A percentile compares a stretch with the other conserved stretches of the same genome.
Evolutionary conservation across 2,113 vertebrate species (phyloP).

Genomic region (Smithornis capensis): DNA sequence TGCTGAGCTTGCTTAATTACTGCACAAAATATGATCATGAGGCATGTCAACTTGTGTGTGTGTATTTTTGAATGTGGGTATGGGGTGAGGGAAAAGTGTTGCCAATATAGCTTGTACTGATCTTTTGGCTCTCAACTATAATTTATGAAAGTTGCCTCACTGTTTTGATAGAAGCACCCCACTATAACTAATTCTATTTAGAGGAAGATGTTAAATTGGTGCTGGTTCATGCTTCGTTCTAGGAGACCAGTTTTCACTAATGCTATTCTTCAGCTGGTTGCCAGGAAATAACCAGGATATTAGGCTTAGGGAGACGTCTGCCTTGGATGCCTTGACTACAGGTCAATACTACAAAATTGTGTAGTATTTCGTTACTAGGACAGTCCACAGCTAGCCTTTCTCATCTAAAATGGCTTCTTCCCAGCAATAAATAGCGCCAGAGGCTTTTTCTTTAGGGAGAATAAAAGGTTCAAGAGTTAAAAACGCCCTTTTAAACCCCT

Average conservation of each 20-base stretch:
- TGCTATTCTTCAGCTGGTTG: neutral
- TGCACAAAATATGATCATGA: slow-evolving; percentile 64
- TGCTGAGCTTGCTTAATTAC: slow-evolving; percentile 81
- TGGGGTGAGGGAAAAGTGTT: neutral
- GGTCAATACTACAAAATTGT: neutral
- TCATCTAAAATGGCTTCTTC: neutral
- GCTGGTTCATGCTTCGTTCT: neutral
- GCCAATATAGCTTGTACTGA: slow-evolving; percentile 54
- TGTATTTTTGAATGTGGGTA: slow-evolving; percentile 13
- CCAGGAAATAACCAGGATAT: slow-evolving; percentile 8
- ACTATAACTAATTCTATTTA: slow-evolving; percentile 4
- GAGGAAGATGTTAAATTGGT: neutral
- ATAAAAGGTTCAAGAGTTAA: neutral
- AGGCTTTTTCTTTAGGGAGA: neutral
- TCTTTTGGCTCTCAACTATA: slow-evolving; percentile 46
- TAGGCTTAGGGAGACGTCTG: neutral
- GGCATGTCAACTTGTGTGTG: slow-evolving; percentile 56
- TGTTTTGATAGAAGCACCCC: slow-evolving; percentile 28
- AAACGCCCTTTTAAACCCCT: neutral
- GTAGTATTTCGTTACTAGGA: neutral
- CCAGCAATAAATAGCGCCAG: neutral
- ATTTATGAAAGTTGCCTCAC: slow-evolving; percentile 12
- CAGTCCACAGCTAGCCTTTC: neutral
- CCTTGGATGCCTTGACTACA: neutral
- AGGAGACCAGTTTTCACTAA: neutral